Evolutionary conservation across 2,888 invertebrate genomes (phyloP).

Genomic region (Leptopilina drosophilae): DNA sequence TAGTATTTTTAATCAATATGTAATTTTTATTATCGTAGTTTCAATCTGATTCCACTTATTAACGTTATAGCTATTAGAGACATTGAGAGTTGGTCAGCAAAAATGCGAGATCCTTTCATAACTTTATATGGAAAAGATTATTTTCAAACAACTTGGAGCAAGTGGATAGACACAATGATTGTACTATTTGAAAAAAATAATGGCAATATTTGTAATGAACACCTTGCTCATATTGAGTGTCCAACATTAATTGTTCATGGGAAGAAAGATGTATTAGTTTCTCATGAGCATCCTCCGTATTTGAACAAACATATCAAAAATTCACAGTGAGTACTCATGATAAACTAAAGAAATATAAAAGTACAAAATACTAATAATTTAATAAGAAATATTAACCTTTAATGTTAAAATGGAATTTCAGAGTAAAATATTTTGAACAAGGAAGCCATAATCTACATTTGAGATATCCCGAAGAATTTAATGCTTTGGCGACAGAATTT

Average conservation of each 20-base stretch:
- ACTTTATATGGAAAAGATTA: constrained; percentile 86
- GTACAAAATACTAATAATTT: no score
- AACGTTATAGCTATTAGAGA: constrained; percentile 79
- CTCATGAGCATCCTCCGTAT: constrained; percentile 85
- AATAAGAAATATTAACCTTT: no score
- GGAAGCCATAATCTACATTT: constrained; percentile 1
- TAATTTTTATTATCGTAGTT: background rate
- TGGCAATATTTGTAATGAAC: constrained; percentile 86
- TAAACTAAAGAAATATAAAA: background rate
- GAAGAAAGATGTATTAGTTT: constrained; percentile 88
- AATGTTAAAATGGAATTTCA: constrained; percentile 10
- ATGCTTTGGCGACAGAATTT: background rate
- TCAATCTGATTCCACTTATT: no score
- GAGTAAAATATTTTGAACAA: constrained; percentile 29
- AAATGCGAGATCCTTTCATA: constrained; percentile 85
- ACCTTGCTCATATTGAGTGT: constrained; percentile 83
- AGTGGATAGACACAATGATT: constrained; percentile 84
- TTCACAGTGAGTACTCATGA: constrained; percentile 80
- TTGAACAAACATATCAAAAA: constrained; percentile 83
- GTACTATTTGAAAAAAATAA: constrained; percentile 80
- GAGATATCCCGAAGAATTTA: background rate
- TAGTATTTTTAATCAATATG: constrained; percentile 59
- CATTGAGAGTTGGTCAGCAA: constrained; percentile 87
- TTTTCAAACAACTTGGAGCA: constrained; percentile 83
- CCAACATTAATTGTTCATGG: constrained; percentile 92